Evolutionary conservation across 2,888 invertebrate species (phyloP).

Genomic region (Cylindroiulus punctatus): DNA sequence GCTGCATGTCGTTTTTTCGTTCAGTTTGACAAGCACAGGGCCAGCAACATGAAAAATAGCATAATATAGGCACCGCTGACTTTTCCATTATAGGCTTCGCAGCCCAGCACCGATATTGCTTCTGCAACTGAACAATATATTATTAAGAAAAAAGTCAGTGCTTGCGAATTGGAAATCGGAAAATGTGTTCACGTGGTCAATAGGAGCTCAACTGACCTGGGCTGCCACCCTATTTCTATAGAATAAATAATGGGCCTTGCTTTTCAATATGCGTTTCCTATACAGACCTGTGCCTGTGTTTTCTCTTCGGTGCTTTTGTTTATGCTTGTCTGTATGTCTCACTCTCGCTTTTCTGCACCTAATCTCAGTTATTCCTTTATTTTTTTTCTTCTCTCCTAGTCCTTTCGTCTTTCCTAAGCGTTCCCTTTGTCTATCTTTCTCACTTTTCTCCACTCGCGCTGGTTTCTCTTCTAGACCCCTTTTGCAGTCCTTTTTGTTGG

Average conservation of each 20-base stretch:
- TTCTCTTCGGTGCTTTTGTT: neutral
- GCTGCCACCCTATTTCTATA: conserved; percentile 16
- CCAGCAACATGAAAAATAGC: conserved; percentile 14
- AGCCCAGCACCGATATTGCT: neutral
- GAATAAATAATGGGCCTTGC: conserved; percentile 2
- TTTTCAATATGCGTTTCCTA: conserved; percentile 30
- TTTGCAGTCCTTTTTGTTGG: conserved; percentile 8
- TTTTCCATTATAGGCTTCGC: conserved; percentile 19
- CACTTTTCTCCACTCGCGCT: neutral
- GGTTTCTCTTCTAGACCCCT: neutral
- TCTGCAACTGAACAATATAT: conserved; percentile 17
- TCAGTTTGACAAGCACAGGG: conserved; percentile 9
- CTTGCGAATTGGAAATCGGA: conserved; percentile 40
- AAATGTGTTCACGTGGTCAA: conserved; percentile 16
- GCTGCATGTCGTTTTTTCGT: neutral
- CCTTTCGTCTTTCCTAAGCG: conserved; percentile 12
- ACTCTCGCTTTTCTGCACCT: conserved; percentile 47
- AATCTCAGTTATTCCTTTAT: conserved; percentile 33
- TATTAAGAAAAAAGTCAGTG: conserved; percentile 22
- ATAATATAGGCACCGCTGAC: conserved; percentile 43
- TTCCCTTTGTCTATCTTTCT: conserved; percentile 39
- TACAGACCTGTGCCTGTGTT: neutral
- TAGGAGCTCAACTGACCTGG: neutral
- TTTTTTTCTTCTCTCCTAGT: neutral
- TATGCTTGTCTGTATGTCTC: conserved; percentile 22